phyloP scores from a whole-genome alignment of 2,797 vertebrate species.

The Lates japonicus region DNA sequence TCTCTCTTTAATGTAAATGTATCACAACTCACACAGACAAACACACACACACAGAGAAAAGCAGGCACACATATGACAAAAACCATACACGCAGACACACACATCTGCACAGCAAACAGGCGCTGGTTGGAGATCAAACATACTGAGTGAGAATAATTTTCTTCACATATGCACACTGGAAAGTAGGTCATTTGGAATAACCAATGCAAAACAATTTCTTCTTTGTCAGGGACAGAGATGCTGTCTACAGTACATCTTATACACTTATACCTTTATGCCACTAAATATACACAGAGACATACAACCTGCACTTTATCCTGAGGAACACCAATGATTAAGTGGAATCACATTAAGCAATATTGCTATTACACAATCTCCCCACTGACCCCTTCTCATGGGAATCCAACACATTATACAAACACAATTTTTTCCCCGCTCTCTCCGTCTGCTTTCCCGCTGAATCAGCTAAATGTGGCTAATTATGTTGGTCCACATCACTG shows the following conservation, averaged over 20 bases:
- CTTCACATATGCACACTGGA: constrained; percentile 53
- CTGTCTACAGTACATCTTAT: neutral
- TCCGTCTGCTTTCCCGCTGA: constrained; percentile 69
- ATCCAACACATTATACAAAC: constrained; percentile 50
- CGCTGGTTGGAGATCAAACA: constrained; percentile 53
- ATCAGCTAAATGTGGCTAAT: constrained; percentile 71
- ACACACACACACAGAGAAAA: neutral
- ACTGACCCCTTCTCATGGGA: constrained; percentile 30
- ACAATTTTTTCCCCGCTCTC: constrained; percentile 36
- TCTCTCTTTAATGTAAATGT: constrained; percentile 60
- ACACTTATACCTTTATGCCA: neutral
- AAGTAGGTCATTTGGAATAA: constrained; percentile 75
- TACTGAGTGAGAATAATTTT: constrained; percentile 50
- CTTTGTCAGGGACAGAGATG: constrained; percentile 29
- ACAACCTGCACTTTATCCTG: constrained; percentile 13
- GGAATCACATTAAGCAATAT: constrained; percentile 34
- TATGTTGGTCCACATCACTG: constrained; percentile 60
- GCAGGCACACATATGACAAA: neutral
- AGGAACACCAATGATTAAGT: constrained; percentile 16
- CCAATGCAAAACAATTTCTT: constrained; percentile 32
- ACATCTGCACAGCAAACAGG: constrained; percentile 29
- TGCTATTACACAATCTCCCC: constrained; percentile 43
- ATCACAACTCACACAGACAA: constrained; percentile 38
- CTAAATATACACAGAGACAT: constrained; percentile 6
- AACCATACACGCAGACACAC: neutral